phyloP scores from a whole-genome alignment of 2,797 vertebrate species.

The Benthosema pterotum region DNA sequence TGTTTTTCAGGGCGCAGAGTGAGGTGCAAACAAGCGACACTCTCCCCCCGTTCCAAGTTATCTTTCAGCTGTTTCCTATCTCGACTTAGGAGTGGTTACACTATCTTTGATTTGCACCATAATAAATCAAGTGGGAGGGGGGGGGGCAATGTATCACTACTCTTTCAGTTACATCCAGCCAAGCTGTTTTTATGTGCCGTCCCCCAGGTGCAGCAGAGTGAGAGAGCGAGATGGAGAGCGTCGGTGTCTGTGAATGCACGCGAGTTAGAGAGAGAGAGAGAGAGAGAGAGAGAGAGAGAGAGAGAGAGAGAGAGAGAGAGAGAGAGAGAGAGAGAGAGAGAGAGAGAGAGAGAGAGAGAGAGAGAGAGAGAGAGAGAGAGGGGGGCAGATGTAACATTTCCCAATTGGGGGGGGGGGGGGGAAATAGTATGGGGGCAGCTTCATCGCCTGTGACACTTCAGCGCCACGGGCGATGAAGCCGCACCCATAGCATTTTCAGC shows the following conservation, averaged over 20 bases:
- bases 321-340: too few species aligned
- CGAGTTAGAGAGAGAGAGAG: too few species aligned
- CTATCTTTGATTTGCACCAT: conserved; percentile 17
- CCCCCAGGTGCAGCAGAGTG: conserved; percentile 4
- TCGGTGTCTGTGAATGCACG: neutral
- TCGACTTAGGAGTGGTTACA: conserved; percentile 18
- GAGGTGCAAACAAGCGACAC: neutral
- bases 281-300: too few species aligned
- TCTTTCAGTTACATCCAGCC: conserved; percentile 10
- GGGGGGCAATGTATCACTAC: conserved; percentile 11
- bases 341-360: too few species aligned
- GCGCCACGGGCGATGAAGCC: too few species aligned
- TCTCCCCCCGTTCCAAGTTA: conserved; percentile 1
- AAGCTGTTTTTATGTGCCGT: conserved; percentile 5
- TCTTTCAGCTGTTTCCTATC: conserved; percentile 22
- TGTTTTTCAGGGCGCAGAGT: neutral
- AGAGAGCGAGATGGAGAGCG: neutral
- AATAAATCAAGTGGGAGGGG: conserved; percentile 14
- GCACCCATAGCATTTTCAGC: too few species aligned
- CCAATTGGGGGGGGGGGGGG: too few species aligned
- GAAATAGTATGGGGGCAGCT: too few species aligned
- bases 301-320: too few species aligned
- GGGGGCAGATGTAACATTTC: too few species aligned
- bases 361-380: too few species aligned
- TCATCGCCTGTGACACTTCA: too few species aligned